Evolutionary conservation across 2,888 invertebrate species (phyloP), one percentile per base, ranked within the genome.

Genomic region (Oegoconia quadripuncta): DNA sequence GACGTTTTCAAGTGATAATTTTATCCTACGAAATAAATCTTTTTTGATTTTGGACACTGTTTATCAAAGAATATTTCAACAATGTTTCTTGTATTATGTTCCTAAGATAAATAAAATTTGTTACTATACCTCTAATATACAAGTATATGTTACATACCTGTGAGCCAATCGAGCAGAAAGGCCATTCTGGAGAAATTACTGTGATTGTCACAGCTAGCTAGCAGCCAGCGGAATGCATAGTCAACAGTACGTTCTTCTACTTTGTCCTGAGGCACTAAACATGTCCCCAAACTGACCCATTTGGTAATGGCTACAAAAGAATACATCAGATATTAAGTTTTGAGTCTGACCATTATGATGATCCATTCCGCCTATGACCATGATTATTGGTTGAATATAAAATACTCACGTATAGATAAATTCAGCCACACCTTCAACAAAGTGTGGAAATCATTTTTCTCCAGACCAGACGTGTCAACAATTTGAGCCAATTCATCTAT

Each of bases 351-450:
- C n/a, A n/a, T n/a, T n/a, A n/a, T n/a, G n/a, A n/a, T n/a, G n/a
- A n/a, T n/a, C n/a, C n/a, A n/a, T n/a, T n/a, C n/a, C n/a, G n/a
- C n/a, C n/a, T n/a, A n/a, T n/a, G n/a, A n/a, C n/a, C n/a, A n/a
- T n/a, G n/a, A n/a, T n/a, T n/a, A n/a, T n/a, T n/a, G n/a, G n/a
- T n/a, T n/a, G n/a, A n/a, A n/a, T n/a, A n/a, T n/a, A n/a, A n/a
- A 32, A 23, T 29, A 80, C 86, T 80, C 58, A 88, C 88, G 84
- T 57, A 88, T 79, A 34, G 69, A 74, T 53, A 88, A 72, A 65
- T 87, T 87, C 35, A 88, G 52, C 88, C 88, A 88, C 49, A 87
- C 61, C 72, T 76, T 79, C 44, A 88, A 81, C 33, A 88, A 59
- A 40, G 64, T 80, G 41, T 80, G 79, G 40, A 86, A 87, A 50